Evolutionary conservation across 2,797 vertebrate genomes (phyloP), one percentile per base, ranked within the genome.

Genomic region (Chelmon rostratus): DNA sequence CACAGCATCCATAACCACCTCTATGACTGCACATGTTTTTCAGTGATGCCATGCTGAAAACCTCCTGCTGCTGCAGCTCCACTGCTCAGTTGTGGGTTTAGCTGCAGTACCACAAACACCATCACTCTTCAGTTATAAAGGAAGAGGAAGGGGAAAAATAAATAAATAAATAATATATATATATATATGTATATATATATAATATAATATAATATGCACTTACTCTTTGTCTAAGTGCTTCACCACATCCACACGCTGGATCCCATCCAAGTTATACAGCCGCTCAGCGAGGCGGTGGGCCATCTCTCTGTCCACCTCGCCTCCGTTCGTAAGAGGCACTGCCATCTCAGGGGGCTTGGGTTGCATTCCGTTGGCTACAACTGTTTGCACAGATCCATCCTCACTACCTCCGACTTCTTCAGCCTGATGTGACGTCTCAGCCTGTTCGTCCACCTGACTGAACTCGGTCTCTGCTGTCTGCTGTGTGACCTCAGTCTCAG

Each of bases 181-280:
- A n/a, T n/a, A n/a, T n/a, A n/a, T n/a, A n/a, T n/a, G n/a, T n/a
- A n/a, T n/a, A n/a, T n/a, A n/a, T n/a, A n/a, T n/a, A 72, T 56
- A 8, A 47, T 31, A 31, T 31, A 31, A 3, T 4, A 50, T 11
- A 56, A 64, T 12, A 47, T 8, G 8, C 38, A 16, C 95, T 96
- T 95, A 98, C 97, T 98, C 97, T 94, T 98, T 98, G 88, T 95
- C 95, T n/a, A 98, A 82, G 89, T 98, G 95, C 47, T 93, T 94
- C 42, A 98, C 98, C 88, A 99, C 97, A 40, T 98, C 96, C 1
- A 95, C 96, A 23, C 92, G 96, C 28, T 92, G 94, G 90, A 98
- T 93, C 18, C 95, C 95, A 0, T 98, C 96, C 88, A 98, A 87
- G 18, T 86, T 94, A 70, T 94, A 96, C 33, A 99, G 96, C 46